Evolutionary conservation across 1,140 invertebrate genomes (phyloP).

Genomic region (Planococcus citri): DNA sequence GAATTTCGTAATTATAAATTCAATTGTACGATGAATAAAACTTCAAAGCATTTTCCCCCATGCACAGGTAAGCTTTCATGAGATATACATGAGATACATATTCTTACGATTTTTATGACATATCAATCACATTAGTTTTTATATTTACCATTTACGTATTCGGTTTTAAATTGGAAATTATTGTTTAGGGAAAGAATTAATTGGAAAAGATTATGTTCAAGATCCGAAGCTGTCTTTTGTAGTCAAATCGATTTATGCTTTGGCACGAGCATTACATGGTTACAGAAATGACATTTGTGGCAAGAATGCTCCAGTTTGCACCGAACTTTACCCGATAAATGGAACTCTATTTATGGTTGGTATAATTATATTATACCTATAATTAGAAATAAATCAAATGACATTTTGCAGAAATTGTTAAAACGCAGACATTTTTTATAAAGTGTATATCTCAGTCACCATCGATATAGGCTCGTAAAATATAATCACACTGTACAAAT

Average conservation of each 20-base stretch:
- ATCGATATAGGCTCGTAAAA: no score
- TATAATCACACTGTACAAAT: no score
- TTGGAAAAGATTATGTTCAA: slow-evolving; percentile 44
- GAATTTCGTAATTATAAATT: slow-evolving; percentile 64
- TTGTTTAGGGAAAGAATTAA: slow-evolving; percentile 39
- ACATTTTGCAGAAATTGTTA: no score
- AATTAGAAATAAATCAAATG: no score
- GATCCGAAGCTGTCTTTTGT: slow-evolving; percentile 69
- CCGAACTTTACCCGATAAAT: slow-evolving; percentile 49
- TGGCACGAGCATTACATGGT: slow-evolving; percentile 50
- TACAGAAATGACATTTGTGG: slow-evolving; percentile 44
- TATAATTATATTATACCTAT: neutral
- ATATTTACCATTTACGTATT: neutral
- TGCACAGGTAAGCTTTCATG: slow-evolving; percentile 22
- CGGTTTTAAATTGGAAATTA: no score
- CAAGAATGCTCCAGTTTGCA: slow-evolving; percentile 40
- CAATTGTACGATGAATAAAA: slow-evolving; percentile 40
- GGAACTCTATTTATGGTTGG: slow-evolving; percentile 44
- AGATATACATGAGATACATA: no score
- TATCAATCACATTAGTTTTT: no score
- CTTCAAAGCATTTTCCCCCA: slow-evolving; percentile 26
- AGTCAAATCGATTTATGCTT: slow-evolving; percentile 55
- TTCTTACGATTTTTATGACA: no score
- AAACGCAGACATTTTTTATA: neutral
- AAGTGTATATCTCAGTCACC: no score